phyloP scores from a whole-genome alignment of 2,113 vertebrate species.

The Pseudolaguvia tuberculata region DNA sequence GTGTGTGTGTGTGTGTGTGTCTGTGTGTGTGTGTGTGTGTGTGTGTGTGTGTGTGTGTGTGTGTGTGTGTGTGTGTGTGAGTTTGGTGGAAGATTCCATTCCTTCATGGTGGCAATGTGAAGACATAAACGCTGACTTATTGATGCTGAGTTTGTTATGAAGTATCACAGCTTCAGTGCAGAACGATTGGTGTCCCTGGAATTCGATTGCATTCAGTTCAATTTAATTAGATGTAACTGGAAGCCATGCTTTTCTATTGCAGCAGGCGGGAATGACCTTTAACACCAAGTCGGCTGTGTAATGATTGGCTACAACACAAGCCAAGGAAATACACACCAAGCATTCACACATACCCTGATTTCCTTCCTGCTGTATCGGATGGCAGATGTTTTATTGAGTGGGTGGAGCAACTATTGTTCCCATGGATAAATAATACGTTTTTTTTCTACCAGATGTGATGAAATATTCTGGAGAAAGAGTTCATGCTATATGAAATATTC shows the following conservation, averaged over 20 bases:
- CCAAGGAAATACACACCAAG: not conserved
- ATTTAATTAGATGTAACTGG: not conserved
- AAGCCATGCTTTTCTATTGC: not conserved
- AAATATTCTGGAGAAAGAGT: too few species aligned
- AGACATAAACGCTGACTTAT: not conserved
- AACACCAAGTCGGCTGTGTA: not conserved
- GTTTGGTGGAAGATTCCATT: slow-evolving; percentile 19
- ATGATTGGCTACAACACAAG: not conserved
- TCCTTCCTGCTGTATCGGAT: too few species aligned
- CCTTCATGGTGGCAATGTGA: slow-evolving; percentile 17
- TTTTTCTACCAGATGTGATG: too few species aligned
- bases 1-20: slow-evolving; percentile 22
- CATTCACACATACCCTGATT: too few species aligned
- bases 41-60: slow-evolving; percentile 18
- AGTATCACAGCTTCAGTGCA: not conserved
- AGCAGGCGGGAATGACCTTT: slow-evolving; percentile 8
- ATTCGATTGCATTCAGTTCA: not conserved
- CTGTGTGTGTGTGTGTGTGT: slow-evolving; percentile 22
- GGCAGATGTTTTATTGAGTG: too few species aligned
- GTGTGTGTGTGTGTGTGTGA: slow-evolving; percentile 24
- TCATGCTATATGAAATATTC: too few species aligned
- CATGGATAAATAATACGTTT: too few species aligned
- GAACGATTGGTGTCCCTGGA: not conserved
- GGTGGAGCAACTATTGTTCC: too few species aligned
- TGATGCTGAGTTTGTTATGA: not conserved